Base-by-base conservation (phyloP, 2,888 invertebrate species). In the Campoletis raptor region DNA sequence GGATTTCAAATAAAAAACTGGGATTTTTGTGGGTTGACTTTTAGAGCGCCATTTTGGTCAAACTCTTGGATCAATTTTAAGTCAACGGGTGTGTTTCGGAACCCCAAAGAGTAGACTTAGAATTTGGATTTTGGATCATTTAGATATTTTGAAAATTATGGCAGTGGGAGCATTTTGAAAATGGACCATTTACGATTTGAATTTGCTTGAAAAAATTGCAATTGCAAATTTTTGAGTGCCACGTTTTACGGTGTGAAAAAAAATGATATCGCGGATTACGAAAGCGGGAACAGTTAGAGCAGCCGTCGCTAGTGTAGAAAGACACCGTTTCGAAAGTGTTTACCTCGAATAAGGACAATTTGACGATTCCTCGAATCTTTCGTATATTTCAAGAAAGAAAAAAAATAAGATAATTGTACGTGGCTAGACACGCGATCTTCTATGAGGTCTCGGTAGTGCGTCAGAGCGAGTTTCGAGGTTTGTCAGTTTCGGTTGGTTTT, bases 321-420 rank as follows among this genome's bases (percentile, higher is more conserved):
- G 36, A 45, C 30, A 67, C 10, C 21, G 52, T 36, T 30, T 21
- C 9, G 52, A 67, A 48, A 73, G 83, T 30, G 48, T 54, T n/a
- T 73, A 78, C 61, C 52, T 54, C 83, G 81, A 45, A 82, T 66
- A 54, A 45, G 88, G 88, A 90, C 90, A 90, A 92, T 92, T 91
- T 92, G 89, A 90, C 91, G 92, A 92, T 92, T 92, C 91, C 88
- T 78, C 88, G 92, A 92, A 92, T 91, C 42, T 42, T 69, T 42
- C 40, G 42, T 42, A 42, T 24, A 81, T 74, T 61, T 61, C 7
- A 15, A 12, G 61, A 61, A 30, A 30, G 57, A 57, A 61, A 61
- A 61, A 61, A 61, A 30, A 48, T 21, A 15, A 45, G 54, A 30
- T 69, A 57, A 21, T 21, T 24, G 42, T 92, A 92, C 90, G 88